Evolutionary conservation across 2,113 vertebrate species (phyloP).

Genomic region (Syrmaticus mikado): DNA sequence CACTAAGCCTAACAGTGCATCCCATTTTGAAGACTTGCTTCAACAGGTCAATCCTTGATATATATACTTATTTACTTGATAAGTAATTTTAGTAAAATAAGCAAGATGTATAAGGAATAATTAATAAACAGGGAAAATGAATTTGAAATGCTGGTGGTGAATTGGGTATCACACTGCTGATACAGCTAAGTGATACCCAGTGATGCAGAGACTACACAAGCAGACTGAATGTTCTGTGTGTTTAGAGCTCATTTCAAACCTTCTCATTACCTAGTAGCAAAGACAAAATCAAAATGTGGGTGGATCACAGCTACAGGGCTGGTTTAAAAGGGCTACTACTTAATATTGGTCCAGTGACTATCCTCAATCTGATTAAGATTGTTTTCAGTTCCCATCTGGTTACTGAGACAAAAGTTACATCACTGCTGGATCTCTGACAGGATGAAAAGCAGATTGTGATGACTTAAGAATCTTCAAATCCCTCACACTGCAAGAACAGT

Average conservation of each 20-base stretch:
- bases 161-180: background rate
- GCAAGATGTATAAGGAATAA: conserved; percentile 8
- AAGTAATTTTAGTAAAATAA: background rate
- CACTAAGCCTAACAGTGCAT: conserved; percentile 8
- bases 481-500: background rate
- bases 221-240: background rate
- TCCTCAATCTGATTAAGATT: background rate
- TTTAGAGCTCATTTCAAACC: background rate
- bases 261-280: background rate
- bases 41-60: conserved; percentile 20
- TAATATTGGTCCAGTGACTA: background rate
- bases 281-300: background rate
- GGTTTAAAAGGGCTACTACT: background rate
- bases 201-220: background rate
- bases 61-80: background rate
- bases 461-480: background rate
- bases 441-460: background rate
- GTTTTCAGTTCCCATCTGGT: background rate
- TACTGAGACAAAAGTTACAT: background rate
- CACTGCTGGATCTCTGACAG: background rate
- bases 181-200: accelerated
- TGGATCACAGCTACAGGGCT: background rate
- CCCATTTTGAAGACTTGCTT: conserved; percentile 3
- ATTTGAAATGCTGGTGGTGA: background rate
- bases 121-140: background rate